phyloP scores from a whole-genome alignment of 2,113 vertebrate genomes.

The Triplophysa rosa region DNA sequence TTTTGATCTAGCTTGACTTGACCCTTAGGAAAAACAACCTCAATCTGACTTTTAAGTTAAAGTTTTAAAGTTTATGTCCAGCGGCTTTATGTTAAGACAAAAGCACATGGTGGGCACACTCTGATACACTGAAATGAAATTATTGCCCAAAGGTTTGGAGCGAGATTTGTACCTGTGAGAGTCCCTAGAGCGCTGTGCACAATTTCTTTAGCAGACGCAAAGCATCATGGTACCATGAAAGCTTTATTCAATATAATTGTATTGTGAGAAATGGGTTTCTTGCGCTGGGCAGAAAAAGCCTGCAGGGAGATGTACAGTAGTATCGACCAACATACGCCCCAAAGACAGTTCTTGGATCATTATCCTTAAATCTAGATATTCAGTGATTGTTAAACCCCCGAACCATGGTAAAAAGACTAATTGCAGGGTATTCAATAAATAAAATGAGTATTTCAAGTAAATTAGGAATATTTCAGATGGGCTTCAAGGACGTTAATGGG shows the following conservation, averaged over 20 bases:
- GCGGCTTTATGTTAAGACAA: not conserved
- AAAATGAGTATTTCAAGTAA: constrained; percentile 28
- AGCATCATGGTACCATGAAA: not conserved
- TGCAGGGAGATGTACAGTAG: constrained; percentile 2
- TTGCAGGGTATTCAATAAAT: constrained; percentile 16
- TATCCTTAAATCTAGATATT: constrained; percentile 25
- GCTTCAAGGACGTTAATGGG: not conserved
- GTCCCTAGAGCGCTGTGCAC: not conserved
- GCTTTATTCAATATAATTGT: not conserved
- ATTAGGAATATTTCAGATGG: constrained; percentile 21
- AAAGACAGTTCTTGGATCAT: constrained; percentile 14
- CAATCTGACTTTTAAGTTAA: constrained; percentile 1
- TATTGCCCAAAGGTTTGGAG: not conserved
- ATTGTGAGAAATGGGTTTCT: constrained; percentile 21
- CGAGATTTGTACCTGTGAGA: not conserved
- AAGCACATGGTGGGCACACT: not conserved
- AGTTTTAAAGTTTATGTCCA: constrained; percentile 1
- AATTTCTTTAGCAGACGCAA: not conserved
- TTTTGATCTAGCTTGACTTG: too few relatives aligned
- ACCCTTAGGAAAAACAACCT: not conserved
- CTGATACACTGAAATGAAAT: constrained; percentile 11
- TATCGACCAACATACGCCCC: constrained; percentile 1
- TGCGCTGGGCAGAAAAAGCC: not conserved
- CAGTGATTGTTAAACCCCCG: constrained; percentile 20
- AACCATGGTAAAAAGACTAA: constrained; percentile 9